Evolutionary conservation across 2,888 invertebrate species (phyloP).

Genomic region (Tenodera sinensis): DNA sequence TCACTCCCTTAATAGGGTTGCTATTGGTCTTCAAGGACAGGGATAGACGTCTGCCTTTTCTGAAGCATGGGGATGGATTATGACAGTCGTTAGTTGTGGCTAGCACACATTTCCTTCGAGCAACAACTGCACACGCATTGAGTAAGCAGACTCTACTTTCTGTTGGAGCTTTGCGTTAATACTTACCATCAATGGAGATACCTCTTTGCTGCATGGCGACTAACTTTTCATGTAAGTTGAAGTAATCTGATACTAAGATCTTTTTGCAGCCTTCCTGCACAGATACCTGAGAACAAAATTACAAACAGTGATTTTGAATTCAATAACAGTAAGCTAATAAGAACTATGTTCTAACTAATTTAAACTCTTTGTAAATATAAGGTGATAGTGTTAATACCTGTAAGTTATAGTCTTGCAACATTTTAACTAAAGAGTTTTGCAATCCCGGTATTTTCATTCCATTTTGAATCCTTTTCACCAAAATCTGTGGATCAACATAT

Average conservation of each 20-base stretch:
- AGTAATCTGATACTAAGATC: slow-evolving; percentile 87
- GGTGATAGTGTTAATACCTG: slow-evolving; percentile 54
- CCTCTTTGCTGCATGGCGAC: slow-evolving; percentile 76
- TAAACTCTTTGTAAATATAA: too few species aligned
- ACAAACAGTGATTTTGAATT: not conserved
- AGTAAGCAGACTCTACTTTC: too few species aligned
- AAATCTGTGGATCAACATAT: slow-evolving; percentile 85
- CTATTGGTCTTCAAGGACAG: too few species aligned
- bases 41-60: too few species aligned
- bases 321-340: too few species aligned
- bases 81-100: too few species aligned
- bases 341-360: too few species aligned
- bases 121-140: too few species aligned
- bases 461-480: slow-evolving; percentile 80
- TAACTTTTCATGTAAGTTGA: slow-evolving; percentile 77
- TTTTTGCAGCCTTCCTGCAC: slow-evolving; percentile 87
- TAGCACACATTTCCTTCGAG: too few species aligned
- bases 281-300: slow-evolving; percentile 57
- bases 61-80: too few species aligned
- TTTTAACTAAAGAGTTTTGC: slow-evolving; percentile 86
- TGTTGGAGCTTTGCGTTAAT: not conserved
- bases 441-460: slow-evolving; percentile 85
- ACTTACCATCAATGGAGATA: slow-evolving; percentile 58
- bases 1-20: too few species aligned
- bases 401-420: slow-evolving; percentile 91